phyloP scores from a whole-genome alignment of 2,888 invertebrate species.

The Calliscelio sp. region DNA sequence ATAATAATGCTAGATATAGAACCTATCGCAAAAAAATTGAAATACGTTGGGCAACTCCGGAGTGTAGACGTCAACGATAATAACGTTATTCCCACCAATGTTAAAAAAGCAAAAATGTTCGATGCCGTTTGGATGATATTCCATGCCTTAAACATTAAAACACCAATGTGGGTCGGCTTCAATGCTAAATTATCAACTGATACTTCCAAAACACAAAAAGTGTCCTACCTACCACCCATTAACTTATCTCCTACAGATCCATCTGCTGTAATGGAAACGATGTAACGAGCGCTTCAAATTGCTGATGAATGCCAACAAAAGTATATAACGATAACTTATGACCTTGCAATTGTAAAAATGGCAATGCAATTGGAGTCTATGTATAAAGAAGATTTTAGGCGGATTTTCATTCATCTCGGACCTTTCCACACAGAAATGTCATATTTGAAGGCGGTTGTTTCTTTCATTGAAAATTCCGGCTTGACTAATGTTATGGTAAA shows the following conservation, averaged over 20 bases:
- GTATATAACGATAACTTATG: conserved; percentile 77
- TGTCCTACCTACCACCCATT: conserved; percentile 78
- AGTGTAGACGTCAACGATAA: neutral
- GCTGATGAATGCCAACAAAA: conserved; percentile 61
- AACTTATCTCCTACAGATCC: conserved; percentile 78
- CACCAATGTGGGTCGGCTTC: conserved; percentile 80
- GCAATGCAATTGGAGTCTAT: conserved; percentile 76
- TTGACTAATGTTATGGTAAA: conserved; percentile 64
- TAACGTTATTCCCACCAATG: neutral
- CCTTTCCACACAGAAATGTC: conserved; percentile 80
- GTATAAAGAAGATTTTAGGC: conserved; percentile 78
- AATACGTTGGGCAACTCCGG: neutral
- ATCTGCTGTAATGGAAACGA: conserved; percentile 73
- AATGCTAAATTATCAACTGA: conserved; percentile 76
- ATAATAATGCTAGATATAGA: neutral
- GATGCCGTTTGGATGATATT: conserved; percentile 74
- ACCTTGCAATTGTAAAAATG: conserved; percentile 77
- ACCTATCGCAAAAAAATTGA: neutral
- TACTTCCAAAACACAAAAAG: conserved; percentile 13
- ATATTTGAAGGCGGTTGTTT: conserved; percentile 78
- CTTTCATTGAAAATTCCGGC: conserved; percentile 76
- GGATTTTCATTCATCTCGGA: conserved; percentile 82
- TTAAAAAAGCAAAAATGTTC: conserved; percentile 74
- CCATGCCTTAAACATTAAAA: conserved; percentile 71
- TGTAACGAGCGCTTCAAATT: conserved; percentile 63